Evolutionary conservation across 2,113 vertebrate species (phyloP).

Genomic region (Brachyhypopomus gauderio): DNA sequence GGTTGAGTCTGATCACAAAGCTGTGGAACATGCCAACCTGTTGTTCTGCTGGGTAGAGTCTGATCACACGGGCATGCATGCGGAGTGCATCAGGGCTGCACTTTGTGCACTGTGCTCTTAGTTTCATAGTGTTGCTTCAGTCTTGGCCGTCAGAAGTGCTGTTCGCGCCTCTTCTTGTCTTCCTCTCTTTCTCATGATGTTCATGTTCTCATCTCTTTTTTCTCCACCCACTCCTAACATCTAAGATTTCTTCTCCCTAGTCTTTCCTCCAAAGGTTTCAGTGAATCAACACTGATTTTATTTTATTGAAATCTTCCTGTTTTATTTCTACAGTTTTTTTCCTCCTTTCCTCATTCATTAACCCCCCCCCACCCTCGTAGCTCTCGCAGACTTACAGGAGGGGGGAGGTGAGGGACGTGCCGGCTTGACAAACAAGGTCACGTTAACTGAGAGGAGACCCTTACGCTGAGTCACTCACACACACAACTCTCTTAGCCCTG

Average conservation of each 20-base stretch:
- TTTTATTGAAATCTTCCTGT: conserved; percentile 15
- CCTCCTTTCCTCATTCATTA: neutral
- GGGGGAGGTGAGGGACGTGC: conserved; percentile 57
- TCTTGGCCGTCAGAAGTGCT: neutral
- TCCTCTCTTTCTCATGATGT: neutral
- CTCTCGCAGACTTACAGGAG: conserved; percentile 54
- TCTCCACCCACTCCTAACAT: neutral
- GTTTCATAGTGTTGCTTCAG: neutral
- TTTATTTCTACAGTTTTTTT: conserved; percentile 12
- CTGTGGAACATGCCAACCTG: neutral
- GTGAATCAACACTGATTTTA: neutral
- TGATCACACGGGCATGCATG: neutral
- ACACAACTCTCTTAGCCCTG: conserved; percentile 10
- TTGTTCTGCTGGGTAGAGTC: neutral
- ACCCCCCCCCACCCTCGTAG: neutral
- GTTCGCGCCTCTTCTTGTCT: neutral
- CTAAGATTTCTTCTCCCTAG: neutral
- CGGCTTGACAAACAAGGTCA: conserved; percentile 67
- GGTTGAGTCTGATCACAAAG: neutral
- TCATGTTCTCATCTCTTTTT: neutral
- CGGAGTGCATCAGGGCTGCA: neutral
- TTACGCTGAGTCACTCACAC: conserved; percentile 68
- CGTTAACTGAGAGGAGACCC: conserved; percentile 57
- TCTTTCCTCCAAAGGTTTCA: neutral
- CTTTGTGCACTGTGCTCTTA: neutral